Base-by-base conservation (phyloP, 2,797 vertebrate genomes). In the Tapera naevia region DNA sequence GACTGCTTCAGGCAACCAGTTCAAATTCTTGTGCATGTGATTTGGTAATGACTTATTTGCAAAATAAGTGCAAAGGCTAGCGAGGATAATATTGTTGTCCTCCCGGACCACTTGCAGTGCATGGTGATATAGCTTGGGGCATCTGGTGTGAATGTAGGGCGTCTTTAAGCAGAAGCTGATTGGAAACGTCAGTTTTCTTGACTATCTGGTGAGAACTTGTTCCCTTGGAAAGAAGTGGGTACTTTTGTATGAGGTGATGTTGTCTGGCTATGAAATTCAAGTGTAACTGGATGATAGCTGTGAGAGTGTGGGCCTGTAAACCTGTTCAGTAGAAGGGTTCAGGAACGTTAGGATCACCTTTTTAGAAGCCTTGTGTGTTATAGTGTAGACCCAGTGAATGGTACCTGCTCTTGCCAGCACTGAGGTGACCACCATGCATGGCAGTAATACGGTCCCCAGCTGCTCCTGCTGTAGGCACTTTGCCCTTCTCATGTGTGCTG, bases 21-120 rank as follows among this genome's bases (percentile, higher is more conserved):
- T 91, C 71, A 72, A 96, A 75, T 95, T 91, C 87, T 78, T 92
- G 50, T 51, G 50, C 24, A 2, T 91, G 24, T 76, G 80, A 91
- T 85, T 91, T 79, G 80, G 35, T 75, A 56, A 57, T 88, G 80
- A 64, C 1, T 1, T 57, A 64, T 80, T 87, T 86, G 32, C 65
- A 8, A 1, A 35, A 0, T 64, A 65, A 70, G 19, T 35, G n/a
- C 19, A 46, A 48, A 80, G 37, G 28, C 82, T 62, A 23, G 56
- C 66, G 48, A 66, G 17, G 73, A 66, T 89, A 57, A 32, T 5
- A 3, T 7, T 57, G 45, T 75, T 83, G 91, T 79, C 60, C 3
- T 17, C 24, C 66, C 74, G 73, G 56, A 51, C 51, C 0, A 0
- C 57, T 71, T 86, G 53, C 41, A 60, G 35, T 37, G 22, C 51